Evolutionary conservation across 2,113 vertebrate genomes (phyloP).

Genomic region (Notothenia rossii): DNA sequence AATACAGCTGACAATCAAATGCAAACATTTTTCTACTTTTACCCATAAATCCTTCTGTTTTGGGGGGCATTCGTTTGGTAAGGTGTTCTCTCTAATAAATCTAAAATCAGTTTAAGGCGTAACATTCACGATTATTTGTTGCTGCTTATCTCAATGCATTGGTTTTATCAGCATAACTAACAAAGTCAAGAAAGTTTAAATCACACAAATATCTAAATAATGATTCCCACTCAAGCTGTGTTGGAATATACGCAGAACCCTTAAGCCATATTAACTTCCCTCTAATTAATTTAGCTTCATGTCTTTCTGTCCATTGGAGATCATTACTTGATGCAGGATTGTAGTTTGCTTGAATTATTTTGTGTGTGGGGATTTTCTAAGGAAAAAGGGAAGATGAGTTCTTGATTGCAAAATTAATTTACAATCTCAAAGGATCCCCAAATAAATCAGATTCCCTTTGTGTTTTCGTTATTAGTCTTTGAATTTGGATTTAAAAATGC

Average conservation of each 20-base stretch:
- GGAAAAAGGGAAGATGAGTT: not conserved
- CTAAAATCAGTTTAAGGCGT: slow-evolving; percentile 3
- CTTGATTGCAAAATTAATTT: not conserved
- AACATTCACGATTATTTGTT: not conserved
- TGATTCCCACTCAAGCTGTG: not conserved
- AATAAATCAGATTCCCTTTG: not conserved
- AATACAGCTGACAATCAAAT: slow-evolving; percentile 70
- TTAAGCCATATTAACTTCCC: slow-evolving; percentile 52
- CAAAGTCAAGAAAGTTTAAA: not conserved
- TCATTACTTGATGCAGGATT: slow-evolving; percentile 40
- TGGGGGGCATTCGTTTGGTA: not conserved
- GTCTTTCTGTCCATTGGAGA: not conserved
- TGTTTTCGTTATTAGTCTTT: not conserved
- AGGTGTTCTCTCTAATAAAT: not conserved
- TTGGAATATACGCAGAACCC: slow-evolving; percentile 49
- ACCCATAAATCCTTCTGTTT: not conserved
- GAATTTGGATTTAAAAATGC: no score
- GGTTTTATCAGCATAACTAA: not conserved
- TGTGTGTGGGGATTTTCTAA: not conserved
- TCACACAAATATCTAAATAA: not conserved
- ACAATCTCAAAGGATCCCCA: not conserved
- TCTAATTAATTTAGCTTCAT: not conserved
- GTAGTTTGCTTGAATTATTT: slow-evolving; percentile 33
- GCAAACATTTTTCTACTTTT: slow-evolving; percentile 9
- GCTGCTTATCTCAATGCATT: not conserved